Evolutionary conservation across 2,113 vertebrate species (phyloP), one percentile per base, ranked within the genome.

Genomic region (Tamias sibiricus): DNA sequence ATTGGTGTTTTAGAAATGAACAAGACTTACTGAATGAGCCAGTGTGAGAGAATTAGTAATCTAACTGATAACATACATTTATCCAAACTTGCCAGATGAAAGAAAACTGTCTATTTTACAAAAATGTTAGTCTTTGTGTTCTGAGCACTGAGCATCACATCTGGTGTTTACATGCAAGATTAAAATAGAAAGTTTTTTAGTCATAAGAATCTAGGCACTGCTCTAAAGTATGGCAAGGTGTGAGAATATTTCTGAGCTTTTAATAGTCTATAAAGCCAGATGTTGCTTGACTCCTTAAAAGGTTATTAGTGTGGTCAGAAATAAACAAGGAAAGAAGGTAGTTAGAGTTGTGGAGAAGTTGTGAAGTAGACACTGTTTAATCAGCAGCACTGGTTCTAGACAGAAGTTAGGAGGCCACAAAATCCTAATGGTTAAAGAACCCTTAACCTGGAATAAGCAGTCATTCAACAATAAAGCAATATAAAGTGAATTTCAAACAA

Each of bases 111-210:
- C 40, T 40, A 22, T 32, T 87, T 90, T 54, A 42, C 32, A 76
- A 68, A 89, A 82, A 37, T 68, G 10, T 76, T 11, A 54, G 14
- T 32, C 4, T 57, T 49, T 14, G 62, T 80, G 24, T 80, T 44
- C 47, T 54, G 22, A 72, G 20, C 13, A 20, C 47, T 82, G 64
- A 71, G 20, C 81, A 11, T 92, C 30, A 9, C n/a, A 6, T 80
- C 42, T 94, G 40, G 2, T 37, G 86, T 87, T 81, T 12, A 57
- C 35, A n/a, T 12, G 7, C 11, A 19, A 4, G 42, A 59, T 75
- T 75, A 69, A 93, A 84, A 93, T 54, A 42, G 69, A 74, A 79
- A 92, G n/a, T 19, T 95, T 57, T 42, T 76, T 71, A 30, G 16
- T 64, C 24, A 32, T 22, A 22, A 74, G 22, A 80, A 47, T 1